A percentile compares a stretch with the other conserved stretches of the same genome.
Evolutionary conservation across 2,797 vertebrate species (phyloP).

Genomic region (Scleropages formosus): DNA sequence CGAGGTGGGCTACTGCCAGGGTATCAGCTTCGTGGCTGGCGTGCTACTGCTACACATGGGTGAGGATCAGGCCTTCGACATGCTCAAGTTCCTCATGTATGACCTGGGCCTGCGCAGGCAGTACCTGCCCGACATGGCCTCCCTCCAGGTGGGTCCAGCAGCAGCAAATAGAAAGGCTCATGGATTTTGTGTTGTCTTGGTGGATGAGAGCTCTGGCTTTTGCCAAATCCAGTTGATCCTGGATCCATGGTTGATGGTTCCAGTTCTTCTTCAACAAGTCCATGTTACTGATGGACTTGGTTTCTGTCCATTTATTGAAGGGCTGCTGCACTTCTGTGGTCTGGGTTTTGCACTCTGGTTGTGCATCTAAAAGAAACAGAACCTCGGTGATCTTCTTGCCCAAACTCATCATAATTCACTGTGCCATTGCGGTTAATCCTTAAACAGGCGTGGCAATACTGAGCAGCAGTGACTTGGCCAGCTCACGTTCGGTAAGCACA

Average conservation of each 20-base stretch:
- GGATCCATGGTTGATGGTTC: not conserved
- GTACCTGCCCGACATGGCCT: constrained; percentile 95
- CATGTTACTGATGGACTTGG: constrained; percentile 7
- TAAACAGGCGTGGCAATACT: too few species aligned
- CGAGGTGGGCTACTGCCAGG: constrained; percentile 98
- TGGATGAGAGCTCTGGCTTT: too few species aligned
- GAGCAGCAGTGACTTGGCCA: too few species aligned
- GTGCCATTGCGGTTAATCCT: too few species aligned
- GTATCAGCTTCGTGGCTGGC: constrained; percentile 95
- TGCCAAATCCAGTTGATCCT: too few species aligned
- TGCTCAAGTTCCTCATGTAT: constrained; percentile 97
- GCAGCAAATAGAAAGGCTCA: too few species aligned
- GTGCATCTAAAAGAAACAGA: too few species aligned
- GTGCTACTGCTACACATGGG: constrained; percentile 95
- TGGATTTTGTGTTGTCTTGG: too few species aligned
- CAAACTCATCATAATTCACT: too few species aligned
- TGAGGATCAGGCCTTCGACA: constrained; percentile 97
- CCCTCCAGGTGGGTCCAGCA: constrained; percentile 78
- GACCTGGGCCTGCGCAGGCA: constrained; percentile 91
- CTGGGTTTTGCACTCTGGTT: not conserved
- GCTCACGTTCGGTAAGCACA: too few species aligned
- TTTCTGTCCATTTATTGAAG: not conserved
- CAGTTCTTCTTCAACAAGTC: constrained; percentile 8
- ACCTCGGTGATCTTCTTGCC: too few species aligned
- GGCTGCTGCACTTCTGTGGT: not conserved